Evolutionary conservation across 1,140 invertebrate genomes (phyloP).

Genomic region (Metopolophium dirhodum): DNA sequence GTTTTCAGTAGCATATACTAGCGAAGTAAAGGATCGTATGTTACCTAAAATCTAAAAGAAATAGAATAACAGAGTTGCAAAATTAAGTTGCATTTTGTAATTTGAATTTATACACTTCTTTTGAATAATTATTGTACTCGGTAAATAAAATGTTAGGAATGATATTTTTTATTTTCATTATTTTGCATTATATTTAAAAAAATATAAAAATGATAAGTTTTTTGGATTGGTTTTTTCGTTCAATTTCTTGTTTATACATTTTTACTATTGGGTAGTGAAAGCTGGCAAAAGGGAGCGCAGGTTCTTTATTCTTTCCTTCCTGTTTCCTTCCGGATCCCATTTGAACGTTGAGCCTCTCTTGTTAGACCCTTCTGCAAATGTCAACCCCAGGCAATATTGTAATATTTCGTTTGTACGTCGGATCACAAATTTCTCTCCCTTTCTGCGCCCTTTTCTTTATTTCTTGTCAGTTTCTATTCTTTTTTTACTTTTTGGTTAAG

Average conservation of each 20-base stretch:
- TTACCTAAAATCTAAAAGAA: too few species aligned
- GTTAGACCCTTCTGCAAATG: constrained; percentile 31
- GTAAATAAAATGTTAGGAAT: neutral
- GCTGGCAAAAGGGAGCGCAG: neutral
- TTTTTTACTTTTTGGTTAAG: neutral
- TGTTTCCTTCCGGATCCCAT: constrained; percentile 49
- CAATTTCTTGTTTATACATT: constrained; percentile 18
- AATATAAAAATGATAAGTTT: neutral
- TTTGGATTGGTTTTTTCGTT: constrained; percentile 8
- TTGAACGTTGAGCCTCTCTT: constrained; percentile 24
- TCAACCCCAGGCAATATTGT: constrained; percentile 43
- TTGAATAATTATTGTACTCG: neutral
- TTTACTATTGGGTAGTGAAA: neutral
- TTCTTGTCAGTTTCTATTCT: neutral
- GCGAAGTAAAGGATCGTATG: too few species aligned
- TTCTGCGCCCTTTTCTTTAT: neutral
- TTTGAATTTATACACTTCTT: neutral
- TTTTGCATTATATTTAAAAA: neutral
- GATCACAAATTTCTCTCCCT: neutral
- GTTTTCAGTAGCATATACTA: too few species aligned
- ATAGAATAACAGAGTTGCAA: too few species aligned
- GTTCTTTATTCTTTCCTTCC: constrained; percentile 40
- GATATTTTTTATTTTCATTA: neutral
- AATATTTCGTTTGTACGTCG: constrained; percentile 40
- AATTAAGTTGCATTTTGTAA: neutral